phyloP scores from a whole-genome alignment of 2,113 vertebrate genomes.

The Genyomyrus donnyi region DNA sequence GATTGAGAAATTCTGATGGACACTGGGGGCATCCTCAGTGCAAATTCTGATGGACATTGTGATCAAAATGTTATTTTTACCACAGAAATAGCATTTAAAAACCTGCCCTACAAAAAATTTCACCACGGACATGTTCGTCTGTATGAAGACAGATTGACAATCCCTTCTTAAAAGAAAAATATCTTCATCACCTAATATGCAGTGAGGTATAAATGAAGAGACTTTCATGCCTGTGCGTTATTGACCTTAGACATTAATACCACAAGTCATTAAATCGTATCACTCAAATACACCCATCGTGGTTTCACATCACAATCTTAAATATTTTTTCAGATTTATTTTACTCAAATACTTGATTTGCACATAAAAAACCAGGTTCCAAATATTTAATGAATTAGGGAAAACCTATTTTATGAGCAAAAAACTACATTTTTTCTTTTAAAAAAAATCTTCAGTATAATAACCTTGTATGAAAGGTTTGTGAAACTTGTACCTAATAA shows the following conservation, averaged over 20 bases:
- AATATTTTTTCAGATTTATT: neutral
- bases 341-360: neutral
- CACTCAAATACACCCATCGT: neutral
- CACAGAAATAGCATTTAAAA: too few relatives aligned
- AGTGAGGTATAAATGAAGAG: neutral
- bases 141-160: too few relatives aligned
- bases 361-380: neutral
- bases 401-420: neutral
- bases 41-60: too few relatives aligned
- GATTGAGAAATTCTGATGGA: neutral
- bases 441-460: neutral
- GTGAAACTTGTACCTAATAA: neutral
- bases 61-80: too few relatives aligned
- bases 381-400: neutral
- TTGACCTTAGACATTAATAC: neutral
- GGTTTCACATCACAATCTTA: neutral
- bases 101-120: too few relatives aligned
- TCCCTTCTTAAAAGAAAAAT: too few relatives aligned
- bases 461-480: neutral
- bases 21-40: too few relatives aligned
- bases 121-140: too few relatives aligned
- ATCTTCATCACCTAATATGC: neutral
- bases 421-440: neutral
- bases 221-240: neutral
- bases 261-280: neutral